Conservation (phyloP, 92 coral and sea anemone genomes). For the Hydrozoanthus gracilis region DNA sequence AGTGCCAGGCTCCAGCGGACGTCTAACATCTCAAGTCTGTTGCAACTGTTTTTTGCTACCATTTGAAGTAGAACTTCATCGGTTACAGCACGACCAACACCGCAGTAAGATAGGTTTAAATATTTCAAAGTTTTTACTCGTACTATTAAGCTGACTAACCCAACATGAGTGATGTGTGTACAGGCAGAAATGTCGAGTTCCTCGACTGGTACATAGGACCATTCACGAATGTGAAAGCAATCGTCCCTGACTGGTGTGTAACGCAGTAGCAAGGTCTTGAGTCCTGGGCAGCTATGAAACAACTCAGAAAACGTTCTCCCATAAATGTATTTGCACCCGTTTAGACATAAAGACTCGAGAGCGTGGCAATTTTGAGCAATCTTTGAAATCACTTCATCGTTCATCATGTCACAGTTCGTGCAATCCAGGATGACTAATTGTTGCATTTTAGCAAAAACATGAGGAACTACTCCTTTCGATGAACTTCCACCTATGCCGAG, state of each 20-base stretch:
- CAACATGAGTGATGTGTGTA: slow-evolving; percentile 89
- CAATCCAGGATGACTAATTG: slow-evolving; percentile 92
- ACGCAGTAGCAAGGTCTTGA: slow-evolving; percentile 90
- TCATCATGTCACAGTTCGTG: slow-evolving; percentile 96
- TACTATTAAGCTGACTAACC: slow-evolving; percentile 86
- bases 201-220: slow-evolving; percentile 88
- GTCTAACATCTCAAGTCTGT: slow-evolving; percentile 90
- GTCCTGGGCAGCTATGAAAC: slow-evolving; percentile 79
- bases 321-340: slow-evolving; percentile 95
- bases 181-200: slow-evolving; percentile 98
- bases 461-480: slow-evolving; percentile 94
- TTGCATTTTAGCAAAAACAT: slow-evolving; percentile 93
- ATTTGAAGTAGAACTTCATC: slow-evolving; percentile 92
- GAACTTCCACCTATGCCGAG: slow-evolving; percentile 95
- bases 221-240: slow-evolving; percentile 83
- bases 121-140: slow-evolving; percentile 80
- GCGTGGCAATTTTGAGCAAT: slow-evolving; percentile 92
- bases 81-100: slow-evolving; percentile 98
- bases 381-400: slow-evolving; percentile 92
- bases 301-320: slow-evolving; percentile 90
- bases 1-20: slow-evolving; percentile 97
- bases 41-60: slow-evolving; percentile 83
- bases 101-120: slow-evolving; percentile 95
- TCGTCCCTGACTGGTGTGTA: slow-evolving; percentile 97
- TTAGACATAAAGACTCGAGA: slow-evolving; percentile 91